Conservation (phyloP, 2,113 vertebrate genomes). For the Pardalotus punctatus region DNA sequence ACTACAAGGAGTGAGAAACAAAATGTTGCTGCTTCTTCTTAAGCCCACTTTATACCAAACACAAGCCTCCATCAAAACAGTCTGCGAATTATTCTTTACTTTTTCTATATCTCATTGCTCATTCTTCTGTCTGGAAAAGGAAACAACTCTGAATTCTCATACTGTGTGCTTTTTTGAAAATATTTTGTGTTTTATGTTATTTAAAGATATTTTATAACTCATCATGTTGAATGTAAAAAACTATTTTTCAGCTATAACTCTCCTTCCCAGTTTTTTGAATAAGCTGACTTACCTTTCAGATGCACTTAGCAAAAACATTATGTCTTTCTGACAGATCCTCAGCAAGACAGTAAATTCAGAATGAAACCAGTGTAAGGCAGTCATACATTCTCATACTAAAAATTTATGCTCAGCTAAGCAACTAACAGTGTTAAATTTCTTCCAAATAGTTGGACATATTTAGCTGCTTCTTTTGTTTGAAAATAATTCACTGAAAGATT, state of each 20-base stretch:
- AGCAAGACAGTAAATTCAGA: background rate
- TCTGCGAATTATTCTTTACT: background rate
- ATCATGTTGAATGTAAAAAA: background rate
- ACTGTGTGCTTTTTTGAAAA: background rate
- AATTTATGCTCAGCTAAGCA: constrained; percentile 29
- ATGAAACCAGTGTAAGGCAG: background rate
- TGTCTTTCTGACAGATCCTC: background rate
- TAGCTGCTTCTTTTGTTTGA: constrained; percentile 53
- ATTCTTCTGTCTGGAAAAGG: background rate
- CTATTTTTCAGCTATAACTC: background rate
- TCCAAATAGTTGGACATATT: constrained; percentile 45
- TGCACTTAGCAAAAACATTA: background rate
- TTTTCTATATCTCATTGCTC: background rate
- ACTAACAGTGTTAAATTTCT: constrained; percentile 30
- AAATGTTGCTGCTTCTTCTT: background rate
- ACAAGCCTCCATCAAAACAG: background rate
- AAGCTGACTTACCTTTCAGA: background rate
- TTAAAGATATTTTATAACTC: constrained; percentile 1
- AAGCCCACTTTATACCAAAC: background rate
- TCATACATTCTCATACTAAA: background rate
- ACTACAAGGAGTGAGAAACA: background rate
- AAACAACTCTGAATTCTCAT: background rate
- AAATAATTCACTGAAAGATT: constrained; percentile 51
- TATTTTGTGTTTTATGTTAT: background rate
- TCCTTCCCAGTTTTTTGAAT: background rate